phyloP scores from a whole-genome alignment of 2,888 invertebrate genomes.

The Eurytoma adleriae region DNA sequence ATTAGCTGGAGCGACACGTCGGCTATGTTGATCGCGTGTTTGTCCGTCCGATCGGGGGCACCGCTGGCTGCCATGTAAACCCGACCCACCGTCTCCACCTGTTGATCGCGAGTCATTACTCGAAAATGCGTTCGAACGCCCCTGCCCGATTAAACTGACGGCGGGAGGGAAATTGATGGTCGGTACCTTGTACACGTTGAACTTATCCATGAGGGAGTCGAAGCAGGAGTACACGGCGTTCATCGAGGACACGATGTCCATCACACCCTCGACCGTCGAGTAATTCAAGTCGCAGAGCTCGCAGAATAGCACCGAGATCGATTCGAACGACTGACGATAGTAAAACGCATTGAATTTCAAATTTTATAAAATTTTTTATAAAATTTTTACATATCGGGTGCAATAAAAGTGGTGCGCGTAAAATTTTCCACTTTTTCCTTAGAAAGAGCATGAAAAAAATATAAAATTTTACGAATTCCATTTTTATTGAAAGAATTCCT shows the following conservation, averaged over 20 bases:
- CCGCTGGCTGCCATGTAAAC: conserved; percentile 95
- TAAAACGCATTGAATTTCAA: no score
- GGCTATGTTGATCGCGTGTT: conserved; percentile 87
- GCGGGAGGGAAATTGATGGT: neutral
- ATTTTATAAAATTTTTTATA: neutral
- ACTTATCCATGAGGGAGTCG: conserved; percentile 89
- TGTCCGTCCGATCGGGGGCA: conserved; percentile 85
- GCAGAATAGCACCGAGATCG: conserved; percentile 88
- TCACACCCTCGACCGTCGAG: conserved; percentile 80
- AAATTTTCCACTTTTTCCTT: no score
- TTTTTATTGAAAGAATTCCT: no score
- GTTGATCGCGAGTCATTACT: conserved; percentile 44
- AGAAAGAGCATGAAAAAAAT: no score
- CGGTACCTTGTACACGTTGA: conserved; percentile 91
- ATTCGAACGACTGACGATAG: conserved; percentile 83
- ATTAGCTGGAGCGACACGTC: conserved; percentile 87
- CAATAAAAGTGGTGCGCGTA: no score
- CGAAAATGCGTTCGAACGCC: neutral
- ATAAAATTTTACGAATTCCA: no score
- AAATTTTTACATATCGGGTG: no score
- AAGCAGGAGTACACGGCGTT: conserved; percentile 92
- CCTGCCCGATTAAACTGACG: neutral
- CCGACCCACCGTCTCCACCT: conserved; percentile 96
- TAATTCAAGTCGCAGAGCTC: conserved; percentile 82
- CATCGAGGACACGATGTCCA: conserved; percentile 90